A percentile compares a stretch with the other conserved stretches of the same genome.
Conservation (phyloP, 2,888 invertebrate genomes). For the Drosophila gaucha region DNA sequence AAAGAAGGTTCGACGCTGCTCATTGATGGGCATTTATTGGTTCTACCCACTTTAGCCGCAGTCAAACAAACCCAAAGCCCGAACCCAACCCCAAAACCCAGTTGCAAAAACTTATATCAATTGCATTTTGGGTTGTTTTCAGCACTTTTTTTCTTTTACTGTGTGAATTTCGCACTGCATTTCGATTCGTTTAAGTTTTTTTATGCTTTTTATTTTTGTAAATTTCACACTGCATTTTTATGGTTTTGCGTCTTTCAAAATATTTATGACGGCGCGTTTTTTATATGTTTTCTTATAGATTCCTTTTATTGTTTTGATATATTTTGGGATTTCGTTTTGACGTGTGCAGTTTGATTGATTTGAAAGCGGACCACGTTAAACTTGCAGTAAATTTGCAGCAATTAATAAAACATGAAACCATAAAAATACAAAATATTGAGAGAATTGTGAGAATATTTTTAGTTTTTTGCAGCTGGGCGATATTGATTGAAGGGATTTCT, state of each 20-base stretch:
- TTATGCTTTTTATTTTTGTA: slow-evolving; percentile 43
- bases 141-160: slow-evolving; percentile 35
- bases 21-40: slow-evolving; percentile 79
- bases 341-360: slow-evolving; percentile 68
- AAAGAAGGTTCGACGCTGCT: slow-evolving; percentile 48
- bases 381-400: slow-evolving; percentile 64
- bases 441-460: slow-evolving; percentile 27
- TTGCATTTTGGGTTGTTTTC: slow-evolving; percentile 54
- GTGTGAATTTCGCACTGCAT: slow-evolving; percentile 65
- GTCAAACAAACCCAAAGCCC: slow-evolving; percentile 5
- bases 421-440: slow-evolving; percentile 20
- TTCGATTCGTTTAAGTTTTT: slow-evolving; percentile 23
- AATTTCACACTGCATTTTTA: slow-evolving; percentile 81
- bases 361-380: slow-evolving; percentile 40
- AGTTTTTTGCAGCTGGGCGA: slow-evolving; percentile 22
- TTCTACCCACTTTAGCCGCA: slow-evolving; percentile 43
- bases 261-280: slow-evolving; percentile 65
- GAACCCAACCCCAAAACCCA: slow-evolving; percentile 8
- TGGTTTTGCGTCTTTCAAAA: slow-evolving; percentile 71
- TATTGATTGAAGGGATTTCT: neutral
- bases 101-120: slow-evolving; percentile 25
- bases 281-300: slow-evolving; percentile 52
- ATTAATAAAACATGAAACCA: slow-evolving; percentile 62
- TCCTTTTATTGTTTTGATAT: slow-evolving; percentile 60
- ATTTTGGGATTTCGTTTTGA: slow-evolving; percentile 54